Base-by-base conservation (phyloP, 2,113 vertebrate genomes). In the Marmota flaviventris region DNA sequence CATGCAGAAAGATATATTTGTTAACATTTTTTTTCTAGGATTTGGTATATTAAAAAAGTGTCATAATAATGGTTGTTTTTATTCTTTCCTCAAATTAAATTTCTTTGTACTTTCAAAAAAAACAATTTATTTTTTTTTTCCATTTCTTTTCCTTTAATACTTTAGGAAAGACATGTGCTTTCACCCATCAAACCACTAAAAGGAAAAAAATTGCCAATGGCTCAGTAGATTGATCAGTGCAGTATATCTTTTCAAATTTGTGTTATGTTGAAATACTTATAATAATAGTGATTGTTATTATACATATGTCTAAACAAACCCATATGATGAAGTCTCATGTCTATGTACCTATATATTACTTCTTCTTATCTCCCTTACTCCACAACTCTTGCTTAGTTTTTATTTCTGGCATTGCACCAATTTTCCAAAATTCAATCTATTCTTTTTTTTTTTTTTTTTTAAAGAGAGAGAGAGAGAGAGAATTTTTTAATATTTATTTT, bases 151-250 rank as follows among this genome's bases (percentile, higher is more conserved):
- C 25, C n/a, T 58, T 69, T 22, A 78, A 4, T 58, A n/a, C 34
- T 51, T 56, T 51, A 72, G 45, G 25, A 75, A 76, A 85, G 34
- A 53, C 53, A 1, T 12, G n/a, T 65, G 14, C 81, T 85, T 45
- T 89, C 18, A 67, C 3, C 37, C 91, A 34, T 73, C 27, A 93
- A 94, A 78, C 9, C n/a, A 90, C 45, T 94, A 53, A 92, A 85
- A 24, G 27, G 22, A 39, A 95, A 61, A 34, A 84, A 8, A 75
- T 92, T 88, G 20, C 4, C 39, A 82, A 1, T 77, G 37, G 8
- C 8, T 87, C 25, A 85, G 20, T 85, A 45, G 22, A 42, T 53
- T 32, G 53, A 79, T 93, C 51, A 82, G 22, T 75, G 12, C 2
- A 67, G 0, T 65, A 27, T 0, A 48, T 37, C 5, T 91, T 94